These are phyloP conservation scores for Ganaspis sp. DNA, from an alignment of 1,140 invertebrate species.

Conservation along the genomic window DNA sequence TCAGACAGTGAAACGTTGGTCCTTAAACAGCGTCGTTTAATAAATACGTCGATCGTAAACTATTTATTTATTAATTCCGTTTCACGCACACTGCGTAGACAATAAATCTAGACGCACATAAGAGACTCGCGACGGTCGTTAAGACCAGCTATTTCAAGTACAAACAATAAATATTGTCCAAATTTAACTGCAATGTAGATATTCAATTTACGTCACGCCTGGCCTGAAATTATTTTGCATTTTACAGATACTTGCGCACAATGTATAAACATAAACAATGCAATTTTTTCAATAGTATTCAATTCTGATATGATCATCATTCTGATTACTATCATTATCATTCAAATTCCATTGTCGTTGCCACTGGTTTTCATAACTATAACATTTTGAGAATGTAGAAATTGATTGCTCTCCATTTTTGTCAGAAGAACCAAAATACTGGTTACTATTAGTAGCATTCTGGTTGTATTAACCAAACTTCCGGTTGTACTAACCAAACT, in stretches of 20 bases:
- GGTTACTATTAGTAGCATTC: too few relatives aligned
- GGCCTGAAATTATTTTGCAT: neutral
- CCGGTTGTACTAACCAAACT: too few relatives aligned
- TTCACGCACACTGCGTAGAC: slow-evolving; percentile 27
- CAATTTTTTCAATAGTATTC: too few relatives aligned
- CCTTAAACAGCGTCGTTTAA: slow-evolving; percentile 66
- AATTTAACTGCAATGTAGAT: neutral
- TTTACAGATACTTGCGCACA: too few relatives aligned
- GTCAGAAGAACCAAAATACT: too few relatives aligned
- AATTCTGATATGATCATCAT: too few relatives aligned
- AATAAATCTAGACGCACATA: slow-evolving; percentile 58
- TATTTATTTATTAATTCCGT: slow-evolving; percentile 50
- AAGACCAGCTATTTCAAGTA: neutral
- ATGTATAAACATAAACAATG: neutral
- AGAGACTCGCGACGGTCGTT: slow-evolving; percentile 37
- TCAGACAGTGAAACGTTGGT: slow-evolving; percentile 42
- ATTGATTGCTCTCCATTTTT: too few relatives aligned
- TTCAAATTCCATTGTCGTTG: too few relatives aligned
- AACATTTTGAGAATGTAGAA: too few relatives aligned
- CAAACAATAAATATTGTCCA: slow-evolving; percentile 18
- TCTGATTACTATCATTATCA: too few relatives aligned
- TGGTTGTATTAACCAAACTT: too few relatives aligned
- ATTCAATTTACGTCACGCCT: neutral
- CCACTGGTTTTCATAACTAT: too few relatives aligned
- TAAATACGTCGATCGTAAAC: slow-evolving; percentile 71